Conservation (phyloP, 2,113 vertebrate species). For the Vulpes lagopus region DNA sequence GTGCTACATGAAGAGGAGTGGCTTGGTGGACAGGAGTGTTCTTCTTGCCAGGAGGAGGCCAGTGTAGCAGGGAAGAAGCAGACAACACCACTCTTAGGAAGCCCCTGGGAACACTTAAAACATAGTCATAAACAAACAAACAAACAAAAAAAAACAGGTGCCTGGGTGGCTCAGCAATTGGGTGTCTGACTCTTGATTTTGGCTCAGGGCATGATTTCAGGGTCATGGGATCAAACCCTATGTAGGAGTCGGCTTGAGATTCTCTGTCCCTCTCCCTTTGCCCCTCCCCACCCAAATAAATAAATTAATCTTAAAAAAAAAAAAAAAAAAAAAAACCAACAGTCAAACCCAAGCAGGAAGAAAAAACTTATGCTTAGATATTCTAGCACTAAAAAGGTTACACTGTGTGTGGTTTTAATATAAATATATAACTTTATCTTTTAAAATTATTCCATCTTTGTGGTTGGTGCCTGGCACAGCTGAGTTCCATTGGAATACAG, state of each 20-base stretch:
- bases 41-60: neutral
- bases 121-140: neutral
- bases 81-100: neutral
- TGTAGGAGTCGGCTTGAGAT: neutral
- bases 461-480: constrained; percentile 10
- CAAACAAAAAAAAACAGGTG: neutral
- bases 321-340: neutral
- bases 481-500: neutral
- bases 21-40: neutral
- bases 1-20: neutral
- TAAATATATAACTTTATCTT: constrained; percentile 37
- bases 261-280: neutral
- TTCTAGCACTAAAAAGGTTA: neutral
- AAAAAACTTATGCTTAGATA: neutral
- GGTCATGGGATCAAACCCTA: neutral
- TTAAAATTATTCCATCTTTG: neutral
- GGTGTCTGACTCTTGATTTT: neutral
- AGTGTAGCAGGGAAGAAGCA: neutral
- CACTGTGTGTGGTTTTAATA: neutral
- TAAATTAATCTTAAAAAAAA: neutral
- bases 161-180: neutral
- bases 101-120: neutral
- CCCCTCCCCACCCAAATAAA: neutral
- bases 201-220: neutral
- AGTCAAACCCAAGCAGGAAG: neutral